Evolutionary conservation across 2,113 vertebrate species (phyloP).

Genomic region (Anarrhichthys ocellatus): DNA sequence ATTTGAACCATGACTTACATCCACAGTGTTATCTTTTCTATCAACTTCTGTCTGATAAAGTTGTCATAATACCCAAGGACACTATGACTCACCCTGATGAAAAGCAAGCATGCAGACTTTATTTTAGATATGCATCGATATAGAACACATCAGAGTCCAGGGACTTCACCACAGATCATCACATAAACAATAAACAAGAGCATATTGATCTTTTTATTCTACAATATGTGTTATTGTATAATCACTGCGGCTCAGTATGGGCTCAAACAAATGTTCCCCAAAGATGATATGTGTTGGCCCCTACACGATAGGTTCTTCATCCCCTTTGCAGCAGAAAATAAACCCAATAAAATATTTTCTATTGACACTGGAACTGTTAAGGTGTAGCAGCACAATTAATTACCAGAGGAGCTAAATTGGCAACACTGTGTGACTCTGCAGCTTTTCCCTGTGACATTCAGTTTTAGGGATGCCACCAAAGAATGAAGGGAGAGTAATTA

Average conservation of each 20-base stretch:
- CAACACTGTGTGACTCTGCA: slow-evolving; percentile 5
- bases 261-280: slow-evolving; percentile 1
- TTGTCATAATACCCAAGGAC: slow-evolving; percentile 39
- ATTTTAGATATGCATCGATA: slow-evolving; percentile 29
- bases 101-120: slow-evolving; percentile 38
- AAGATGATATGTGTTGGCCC: not conserved
- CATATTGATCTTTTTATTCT: slow-evolving; percentile 5
- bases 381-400: slow-evolving; percentile 31
- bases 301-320: not conserved
- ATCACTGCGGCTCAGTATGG: not conserved
- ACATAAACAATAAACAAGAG: slow-evolving; percentile 15
- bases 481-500: slow-evolving; percentile 18
- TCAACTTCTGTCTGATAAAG: slow-evolving; percentile 38
- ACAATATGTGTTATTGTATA: not conserved
- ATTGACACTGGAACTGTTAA: not conserved
- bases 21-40: slow-evolving; percentile 39
- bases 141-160: slow-evolving; percentile 5
- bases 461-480: not conserved
- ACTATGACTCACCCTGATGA: slow-evolving; percentile 56
- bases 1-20: slow-evolving; percentile 56
- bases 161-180: not conserved
- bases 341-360: not conserved
- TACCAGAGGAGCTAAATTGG: slow-evolving; percentile 18
- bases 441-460: slow-evolving; percentile 18
- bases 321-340: not conserved